Evolutionary conservation across 2,113 vertebrate species (phyloP).

Genomic region (Neodontobutis hainanensis): DNA sequence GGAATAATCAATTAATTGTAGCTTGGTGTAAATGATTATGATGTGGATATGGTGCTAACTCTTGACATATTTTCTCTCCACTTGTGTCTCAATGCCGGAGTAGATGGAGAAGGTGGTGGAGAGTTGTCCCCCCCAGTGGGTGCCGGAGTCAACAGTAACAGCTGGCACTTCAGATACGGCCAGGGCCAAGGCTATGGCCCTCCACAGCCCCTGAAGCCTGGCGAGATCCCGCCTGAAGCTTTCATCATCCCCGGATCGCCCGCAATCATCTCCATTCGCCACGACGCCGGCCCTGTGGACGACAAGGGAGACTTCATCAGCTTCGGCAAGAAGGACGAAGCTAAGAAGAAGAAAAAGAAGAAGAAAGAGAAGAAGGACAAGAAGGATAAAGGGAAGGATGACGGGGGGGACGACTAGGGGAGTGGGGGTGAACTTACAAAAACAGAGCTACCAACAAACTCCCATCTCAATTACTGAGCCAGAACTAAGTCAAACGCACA

Average conservation of each 20-base stretch:
- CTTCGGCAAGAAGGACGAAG: slow-evolving; percentile 99
- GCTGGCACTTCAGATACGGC: slow-evolving; percentile 98
- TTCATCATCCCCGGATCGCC: slow-evolving; percentile 99
- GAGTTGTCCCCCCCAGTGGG: slow-evolving; percentile 97
- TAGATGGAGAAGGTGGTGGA: slow-evolving; percentile 93
- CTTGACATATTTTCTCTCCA: slow-evolving; percentile 6
- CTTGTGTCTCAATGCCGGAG: slow-evolving; percentile 51
- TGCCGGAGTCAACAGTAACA: slow-evolving; percentile 98
- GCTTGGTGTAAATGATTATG: neutral
- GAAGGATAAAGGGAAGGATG: slow-evolving; percentile 90
- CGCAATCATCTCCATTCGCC: slow-evolving; percentile 98
- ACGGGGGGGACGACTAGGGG: slow-evolving; percentile 89
- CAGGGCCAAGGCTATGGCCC: slow-evolving; percentile 80
- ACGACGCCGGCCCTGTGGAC: slow-evolving; percentile 88
- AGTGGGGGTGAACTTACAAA: slow-evolving; percentile 41
- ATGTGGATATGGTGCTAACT: neutral
- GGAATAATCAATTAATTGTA: slow-evolving; percentile 2
- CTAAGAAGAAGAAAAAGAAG: slow-evolving; percentile 94
- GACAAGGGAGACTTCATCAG: slow-evolving; percentile 99
- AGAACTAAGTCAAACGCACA: slow-evolving; percentile 66
- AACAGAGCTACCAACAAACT: slow-evolving; percentile 67
- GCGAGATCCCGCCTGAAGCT: slow-evolving; percentile 97
- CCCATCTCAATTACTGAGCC: slow-evolving; percentile 62
- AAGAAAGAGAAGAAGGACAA: slow-evolving; percentile 95
- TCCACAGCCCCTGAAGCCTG: slow-evolving; percentile 89